phyloP scores from a whole-genome alignment of 1,140 invertebrate genomes.

The Microplitis mediator region DNA sequence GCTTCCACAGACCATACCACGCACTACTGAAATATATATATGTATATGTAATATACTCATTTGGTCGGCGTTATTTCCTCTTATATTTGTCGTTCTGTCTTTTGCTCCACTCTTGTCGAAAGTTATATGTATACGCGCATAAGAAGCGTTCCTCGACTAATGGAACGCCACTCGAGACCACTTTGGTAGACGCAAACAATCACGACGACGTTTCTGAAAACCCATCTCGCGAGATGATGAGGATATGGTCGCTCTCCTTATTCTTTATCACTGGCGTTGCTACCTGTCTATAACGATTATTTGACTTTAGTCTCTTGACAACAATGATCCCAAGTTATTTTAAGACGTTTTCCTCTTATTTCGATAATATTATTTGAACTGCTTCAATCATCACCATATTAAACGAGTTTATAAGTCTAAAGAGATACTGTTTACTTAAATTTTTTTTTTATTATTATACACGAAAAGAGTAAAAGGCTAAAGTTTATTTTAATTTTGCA shows the following conservation, averaged over 20 bases:
- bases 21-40: neutral
- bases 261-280: neutral
- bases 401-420: too few species aligned
- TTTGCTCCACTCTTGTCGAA: neutral
- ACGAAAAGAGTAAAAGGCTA: too few species aligned
- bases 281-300: neutral
- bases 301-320: neutral
- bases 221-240: constrained; percentile 43
- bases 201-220: constrained; percentile 57
- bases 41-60: neutral
- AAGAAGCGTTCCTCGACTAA: constrained; percentile 52
- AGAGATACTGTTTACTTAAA: too few species aligned
- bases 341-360: too few species aligned
- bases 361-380: too few species aligned
- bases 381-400: too few species aligned
- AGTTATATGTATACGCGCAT: neutral
- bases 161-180: constrained; percentile 60
- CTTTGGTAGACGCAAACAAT: constrained; percentile 57
- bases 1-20: neutral
- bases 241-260: constrained; percentile 8
- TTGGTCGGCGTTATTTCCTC: neutral
- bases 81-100: neutral
- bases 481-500: too few species aligned
- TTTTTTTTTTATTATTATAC: too few species aligned
- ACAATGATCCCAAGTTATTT: too few species aligned